Conservation (phyloP, 1,140 invertebrate species). For the Melanaphis sacchari region DNA sequence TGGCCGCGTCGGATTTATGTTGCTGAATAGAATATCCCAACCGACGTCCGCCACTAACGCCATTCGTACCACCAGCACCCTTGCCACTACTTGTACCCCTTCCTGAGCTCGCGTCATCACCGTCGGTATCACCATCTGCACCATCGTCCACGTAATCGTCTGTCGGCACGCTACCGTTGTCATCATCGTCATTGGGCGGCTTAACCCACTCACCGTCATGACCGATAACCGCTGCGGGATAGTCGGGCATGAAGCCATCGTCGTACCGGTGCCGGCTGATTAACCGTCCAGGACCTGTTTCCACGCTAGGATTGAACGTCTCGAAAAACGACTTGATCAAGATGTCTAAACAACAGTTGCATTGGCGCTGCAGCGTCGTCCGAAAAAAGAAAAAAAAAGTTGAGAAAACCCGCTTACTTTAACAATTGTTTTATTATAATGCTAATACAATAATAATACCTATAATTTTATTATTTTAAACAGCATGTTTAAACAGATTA, state of each 20-base stretch:
- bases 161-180: neutral
- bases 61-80: too few relatives aligned
- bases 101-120: too few relatives aligned
- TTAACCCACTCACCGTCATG: neutral
- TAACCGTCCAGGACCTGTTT: neutral
- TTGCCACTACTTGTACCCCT: neutral
- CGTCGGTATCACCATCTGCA: too few relatives aligned
- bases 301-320: constrained; percentile 22
- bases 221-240: neutral
- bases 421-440: neutral
- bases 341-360: constrained; percentile 19
- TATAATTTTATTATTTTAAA: too few relatives aligned
- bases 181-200: neutral
- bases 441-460: too few relatives aligned
- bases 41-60: too few relatives aligned
- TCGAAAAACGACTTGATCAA: constrained; percentile 11
- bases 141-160: neutral
- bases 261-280: neutral
- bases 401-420: neutral
- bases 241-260: constrained; percentile 24
- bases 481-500: too few relatives aligned
- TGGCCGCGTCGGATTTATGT: neutral
- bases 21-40: neutral
- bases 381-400: neutral
- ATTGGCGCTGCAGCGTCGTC: neutral